Evolutionary conservation across 2,797 vertebrate species (phyloP).

Genomic region (Protonibea diacanthus): DNA sequence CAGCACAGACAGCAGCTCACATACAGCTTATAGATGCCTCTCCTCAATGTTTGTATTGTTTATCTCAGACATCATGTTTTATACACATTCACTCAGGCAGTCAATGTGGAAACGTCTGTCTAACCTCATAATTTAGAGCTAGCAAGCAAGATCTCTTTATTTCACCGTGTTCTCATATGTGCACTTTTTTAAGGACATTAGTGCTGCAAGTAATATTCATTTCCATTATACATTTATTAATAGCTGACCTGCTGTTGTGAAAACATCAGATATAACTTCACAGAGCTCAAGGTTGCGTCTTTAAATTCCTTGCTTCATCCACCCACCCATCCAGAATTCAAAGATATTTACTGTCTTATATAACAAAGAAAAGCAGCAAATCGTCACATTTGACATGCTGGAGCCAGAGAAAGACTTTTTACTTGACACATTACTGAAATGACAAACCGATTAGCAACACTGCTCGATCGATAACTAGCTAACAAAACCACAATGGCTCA

Average conservation of each 20-base stretch:
- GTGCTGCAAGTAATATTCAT: background rate
- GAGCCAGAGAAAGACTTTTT: background rate
- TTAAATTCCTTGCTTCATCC: background rate
- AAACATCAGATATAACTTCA: background rate
- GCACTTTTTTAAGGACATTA: background rate
- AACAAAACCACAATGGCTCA: background rate
- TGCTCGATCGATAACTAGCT: too few relatives aligned
- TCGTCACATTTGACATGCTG: background rate
- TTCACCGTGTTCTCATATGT: background rate
- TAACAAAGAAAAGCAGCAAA: too few relatives aligned
- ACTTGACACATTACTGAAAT: background rate
- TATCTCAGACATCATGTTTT: background rate
- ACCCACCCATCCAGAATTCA: background rate
- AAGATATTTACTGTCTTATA: background rate
- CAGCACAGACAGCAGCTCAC: background rate
- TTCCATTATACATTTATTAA: background rate
- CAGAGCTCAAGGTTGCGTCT: background rate
- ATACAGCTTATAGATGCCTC: background rate
- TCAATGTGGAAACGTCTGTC: too few relatives aligned
- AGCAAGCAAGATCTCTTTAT: background rate
- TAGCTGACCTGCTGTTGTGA: too few relatives aligned
- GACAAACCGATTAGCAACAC: background rate
- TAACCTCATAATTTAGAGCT: background rate
- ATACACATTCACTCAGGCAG: background rate
- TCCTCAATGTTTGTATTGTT: background rate